Evolutionary conservation across 2,888 invertebrate genomes (phyloP).

Genomic region (Coelopa pilipes): DNA sequence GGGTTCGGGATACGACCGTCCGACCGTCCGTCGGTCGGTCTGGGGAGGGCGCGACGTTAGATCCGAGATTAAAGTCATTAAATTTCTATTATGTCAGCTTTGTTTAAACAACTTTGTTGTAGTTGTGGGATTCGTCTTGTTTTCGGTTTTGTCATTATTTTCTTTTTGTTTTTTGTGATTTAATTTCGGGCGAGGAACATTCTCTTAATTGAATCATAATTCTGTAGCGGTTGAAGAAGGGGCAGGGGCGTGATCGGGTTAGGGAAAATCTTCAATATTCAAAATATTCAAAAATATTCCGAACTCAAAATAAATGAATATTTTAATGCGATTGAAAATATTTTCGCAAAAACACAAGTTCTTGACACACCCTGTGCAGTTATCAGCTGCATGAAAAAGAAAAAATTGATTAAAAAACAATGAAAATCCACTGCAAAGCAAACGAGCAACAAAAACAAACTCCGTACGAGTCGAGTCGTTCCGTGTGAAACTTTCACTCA

Average conservation of each 20-base stretch:
- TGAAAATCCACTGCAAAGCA: conserved; percentile 3
- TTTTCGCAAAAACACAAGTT: not conserved
- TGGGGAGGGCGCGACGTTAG: not conserved
- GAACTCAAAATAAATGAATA: too few relatives aligned
- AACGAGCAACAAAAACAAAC: conserved; percentile 20
- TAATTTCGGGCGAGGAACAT: not conserved
- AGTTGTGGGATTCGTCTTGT: not conserved
- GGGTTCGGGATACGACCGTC: too few relatives aligned
- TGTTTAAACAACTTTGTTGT: not conserved
- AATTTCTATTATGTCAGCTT: conserved; percentile 23
- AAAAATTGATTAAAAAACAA: not conserved
- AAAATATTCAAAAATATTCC: too few relatives aligned
- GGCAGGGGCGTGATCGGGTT: too few relatives aligned
- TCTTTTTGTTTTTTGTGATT: not conserved
- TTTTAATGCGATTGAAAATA: too few relatives aligned
- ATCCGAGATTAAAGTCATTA: conserved; percentile 28
- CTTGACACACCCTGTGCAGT: not conserved
- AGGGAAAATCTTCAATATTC: too few relatives aligned
- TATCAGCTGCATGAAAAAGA: too few relatives aligned
- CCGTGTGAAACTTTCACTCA: too few relatives aligned
- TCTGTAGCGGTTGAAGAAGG: too few relatives aligned
- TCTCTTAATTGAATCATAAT: too few relatives aligned
- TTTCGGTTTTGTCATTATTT: not conserved
- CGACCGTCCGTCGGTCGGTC: too few relatives aligned
- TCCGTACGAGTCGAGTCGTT: not conserved